Base-by-base conservation (phyloP, 2,113 vertebrate species). In the Serilophus lunatus region DNA sequence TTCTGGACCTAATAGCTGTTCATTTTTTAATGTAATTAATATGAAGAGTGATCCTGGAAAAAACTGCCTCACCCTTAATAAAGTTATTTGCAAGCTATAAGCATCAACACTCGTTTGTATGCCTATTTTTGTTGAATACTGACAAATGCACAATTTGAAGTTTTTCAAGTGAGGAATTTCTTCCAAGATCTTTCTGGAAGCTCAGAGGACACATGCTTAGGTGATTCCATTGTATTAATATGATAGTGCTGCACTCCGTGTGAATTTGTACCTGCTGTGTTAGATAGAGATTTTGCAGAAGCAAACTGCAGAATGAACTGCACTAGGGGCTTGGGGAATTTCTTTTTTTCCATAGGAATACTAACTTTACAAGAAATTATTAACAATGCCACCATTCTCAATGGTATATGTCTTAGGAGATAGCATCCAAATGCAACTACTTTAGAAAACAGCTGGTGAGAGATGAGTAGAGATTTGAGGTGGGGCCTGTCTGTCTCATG, bases 21-120 rank as follows among this genome's bases (percentile, higher is more conserved):
- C 90, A 69, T 90, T 95, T 87, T 65, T 92, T 5, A 53, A 90
- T 84, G 44, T 83, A 93, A 93, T 94, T 93, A 94, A 86, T 95
- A 88, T 60, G 51, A 95, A 82, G 64, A 81, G 44, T 15, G 35
- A 83, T 63, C 56, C 51, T 51, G 85, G 71, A 86, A 96, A 94
- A 94, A 75, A 93, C 77, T 86, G 76, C 88, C 53, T 93, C 47
- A 53, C 35, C 29, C 31, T 88, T n/a, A 69, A 57, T 88, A 84
- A 95, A 80, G 61, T 81, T 92, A 76, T 93, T 92, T 95, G 86
- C 83, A 97, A 93, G 81, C 69, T 82, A 13, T 64, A 92, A 64
- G 42, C 81, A 80, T 94, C 86, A 93, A 64, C 78, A 72, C 40
- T 78, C 9, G 0, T 79, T 95, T 86, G 40, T 66, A 35, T 31